Evolutionary conservation across 1,140 invertebrate genomes (phyloP), one percentile per base, ranked within the genome.

Genomic region (Cotesia vestalis): DNA sequence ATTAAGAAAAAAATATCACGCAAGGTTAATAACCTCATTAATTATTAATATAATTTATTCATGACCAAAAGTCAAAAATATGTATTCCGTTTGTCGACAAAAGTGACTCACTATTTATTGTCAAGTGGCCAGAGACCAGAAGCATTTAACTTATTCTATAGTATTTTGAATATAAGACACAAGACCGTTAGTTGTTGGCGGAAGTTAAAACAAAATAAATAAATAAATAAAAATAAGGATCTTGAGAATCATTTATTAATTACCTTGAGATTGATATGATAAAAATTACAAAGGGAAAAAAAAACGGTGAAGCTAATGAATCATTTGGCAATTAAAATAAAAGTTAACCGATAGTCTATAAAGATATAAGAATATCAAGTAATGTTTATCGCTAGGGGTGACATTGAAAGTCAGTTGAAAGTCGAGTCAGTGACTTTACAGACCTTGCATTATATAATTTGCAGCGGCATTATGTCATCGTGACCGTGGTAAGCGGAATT

Each of bases 31-130:
- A 12, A 66, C 46, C 63, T 66, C 63, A 66, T 66, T 66, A 40
- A 66, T 66, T 66, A 66, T 66, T 66, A 66, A 66, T 66, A 66
- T 27, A 14, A 66, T 14, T 51, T 66, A 66, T 66, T 66, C 63
- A 66, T 34, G 20, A 27, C 46, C 35, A 1, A 35, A 35, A 38
- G 38, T 40, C 1, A 46, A 46, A 46, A 46, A 46, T 46, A 46
- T 6, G 40, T n/a, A 35, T 64, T 36, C 62, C 35, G 36, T 64
- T 64, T 64, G 40, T 27, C 27, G 4, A 46, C 40, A 46, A 8
- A 46, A 46, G 40, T 55, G 53, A 55, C 9, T 55, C 53, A 55
- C 53, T 2, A 55, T 55, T 55, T 55, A 17, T 55, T 55, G 53
- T 17, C n/a, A 55, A 55, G 17, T 55, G 17, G 17, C 9, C 40